Evolutionary conservation across 2,113 vertebrate species (phyloP).

Genomic region (Nothoprocta pentlandii): DNA sequence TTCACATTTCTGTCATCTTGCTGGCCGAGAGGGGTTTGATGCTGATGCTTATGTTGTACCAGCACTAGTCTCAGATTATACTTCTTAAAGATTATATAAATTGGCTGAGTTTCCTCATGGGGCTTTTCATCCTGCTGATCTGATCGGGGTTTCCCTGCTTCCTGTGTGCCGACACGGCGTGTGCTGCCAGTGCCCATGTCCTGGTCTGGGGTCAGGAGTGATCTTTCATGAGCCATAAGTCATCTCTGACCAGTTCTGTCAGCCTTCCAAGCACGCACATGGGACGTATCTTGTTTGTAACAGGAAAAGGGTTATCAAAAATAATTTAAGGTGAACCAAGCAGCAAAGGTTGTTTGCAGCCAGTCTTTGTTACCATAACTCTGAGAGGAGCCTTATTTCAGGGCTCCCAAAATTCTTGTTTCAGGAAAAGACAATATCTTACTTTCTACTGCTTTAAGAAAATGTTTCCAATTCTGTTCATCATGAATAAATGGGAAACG

Average conservation of each 20-base stretch:
- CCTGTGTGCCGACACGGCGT: not conserved
- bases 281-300: not conserved
- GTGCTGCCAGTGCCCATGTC: accelerated
- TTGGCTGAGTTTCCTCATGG: not conserved
- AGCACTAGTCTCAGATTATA: not conserved
- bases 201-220: not conserved
- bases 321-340: not conserved
- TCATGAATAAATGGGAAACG: not conserved
- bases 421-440: not conserved
- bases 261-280: not conserved
- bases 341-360: not conserved
- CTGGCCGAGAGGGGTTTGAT: not conserved
- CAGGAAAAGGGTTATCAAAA: not conserved
- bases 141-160: not conserved
- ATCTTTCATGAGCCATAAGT: not conserved
- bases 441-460: not conserved
- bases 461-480: not conserved
- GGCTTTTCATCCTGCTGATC: not conserved
- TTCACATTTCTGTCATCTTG: not conserved
- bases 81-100: not conserved
- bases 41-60: accelerated
- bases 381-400: not conserved
- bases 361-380: not conserved
- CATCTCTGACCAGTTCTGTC: not conserved
- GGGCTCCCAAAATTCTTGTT: not conserved